A percentile compares a stretch with the other conserved stretches of the same genome.
phyloP scores from a whole-genome alignment of 37 sponge, comb jelly and placozoan genomes.

The Diacarnus erythraeanus region DNA sequence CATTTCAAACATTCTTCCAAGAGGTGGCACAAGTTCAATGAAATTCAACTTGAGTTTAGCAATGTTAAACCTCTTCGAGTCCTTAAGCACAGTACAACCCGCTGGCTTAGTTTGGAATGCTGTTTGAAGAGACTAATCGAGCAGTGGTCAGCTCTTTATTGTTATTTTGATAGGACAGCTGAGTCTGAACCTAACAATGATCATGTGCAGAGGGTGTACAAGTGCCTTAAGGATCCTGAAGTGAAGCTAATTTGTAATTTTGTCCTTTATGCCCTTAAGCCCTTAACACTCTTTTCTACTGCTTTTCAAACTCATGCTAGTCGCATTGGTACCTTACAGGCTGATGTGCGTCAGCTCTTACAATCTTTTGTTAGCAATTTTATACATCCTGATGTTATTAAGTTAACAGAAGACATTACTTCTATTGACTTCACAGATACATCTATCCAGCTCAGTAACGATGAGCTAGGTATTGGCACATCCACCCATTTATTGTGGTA shows the following conservation, averaged over 20 bases:
- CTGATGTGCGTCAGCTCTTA: not conserved
- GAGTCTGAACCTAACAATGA: too few species aligned
- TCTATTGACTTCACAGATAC: not conserved
- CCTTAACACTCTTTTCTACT: not conserved
- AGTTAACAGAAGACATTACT: constrained; percentile 2
- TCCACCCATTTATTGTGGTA: too few species aligned
- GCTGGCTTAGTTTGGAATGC: too few species aligned
- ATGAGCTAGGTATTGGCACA: too few species aligned
- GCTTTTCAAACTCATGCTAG: constrained; percentile 16
- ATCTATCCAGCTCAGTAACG: constrained; percentile 4
- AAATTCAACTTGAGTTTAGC: constrained; percentile 23
- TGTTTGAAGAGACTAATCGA: constrained; percentile 36
- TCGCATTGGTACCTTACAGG: constrained; percentile 10
- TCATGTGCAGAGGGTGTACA: too few species aligned
- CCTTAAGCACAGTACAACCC: constrained; percentile 40
- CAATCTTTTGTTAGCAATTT: constrained; percentile 1
- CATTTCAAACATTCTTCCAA: constrained; percentile 21
- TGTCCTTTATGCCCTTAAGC: constrained; percentile 21
- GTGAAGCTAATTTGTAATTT: constrained; percentile 32
- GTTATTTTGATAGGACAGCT: constrained; percentile 33
- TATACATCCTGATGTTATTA: constrained; percentile 1
- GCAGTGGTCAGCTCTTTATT: constrained; percentile 41
- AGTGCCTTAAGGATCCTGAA: too few species aligned
- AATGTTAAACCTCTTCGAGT: constrained; percentile 26
- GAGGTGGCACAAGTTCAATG: constrained; percentile 17